Conservation (phyloP, 1,140 invertebrate genomes). For the Eupeodes corollae region DNA sequence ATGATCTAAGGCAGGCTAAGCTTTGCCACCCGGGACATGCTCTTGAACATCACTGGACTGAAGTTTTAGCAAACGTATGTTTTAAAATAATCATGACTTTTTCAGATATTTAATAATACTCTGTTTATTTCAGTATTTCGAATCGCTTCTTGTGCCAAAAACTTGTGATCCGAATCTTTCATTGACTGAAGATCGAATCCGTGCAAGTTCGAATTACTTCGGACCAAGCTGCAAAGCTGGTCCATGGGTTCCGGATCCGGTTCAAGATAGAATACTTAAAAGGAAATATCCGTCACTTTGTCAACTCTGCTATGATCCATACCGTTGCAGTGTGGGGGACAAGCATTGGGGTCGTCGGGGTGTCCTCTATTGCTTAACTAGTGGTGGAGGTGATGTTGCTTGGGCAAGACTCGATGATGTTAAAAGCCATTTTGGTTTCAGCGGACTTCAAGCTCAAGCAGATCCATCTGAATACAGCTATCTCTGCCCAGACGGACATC, state of each 20-base stretch:
- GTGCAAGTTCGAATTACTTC: conserved; percentile 57
- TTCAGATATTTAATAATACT: neutral
- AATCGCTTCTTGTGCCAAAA: conserved; percentile 52
- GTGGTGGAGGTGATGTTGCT: conserved; percentile 63
- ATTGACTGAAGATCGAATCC: conserved; percentile 58
- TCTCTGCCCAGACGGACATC: conserved; percentile 70
- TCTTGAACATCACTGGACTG: conserved; percentile 52
- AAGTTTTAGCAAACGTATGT: conserved; percentile 52
- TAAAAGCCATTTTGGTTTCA: conserved; percentile 51
- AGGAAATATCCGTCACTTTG: conserved; percentile 58
- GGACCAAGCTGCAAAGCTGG: conserved; percentile 66
- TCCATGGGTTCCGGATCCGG: conserved; percentile 58
- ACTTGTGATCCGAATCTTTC: conserved; percentile 53
- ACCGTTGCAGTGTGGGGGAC: conserved; percentile 53
- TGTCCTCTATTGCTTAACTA: conserved; percentile 63
- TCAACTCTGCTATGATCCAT: conserved; percentile 50
- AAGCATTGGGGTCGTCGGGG: conserved; percentile 71
- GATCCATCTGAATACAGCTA: conserved; percentile 49
- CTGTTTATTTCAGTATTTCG: conserved; percentile 51
- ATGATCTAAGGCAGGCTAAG: conserved; percentile 51
- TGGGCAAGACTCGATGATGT: conserved; percentile 62
- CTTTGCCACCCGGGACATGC: conserved; percentile 67
- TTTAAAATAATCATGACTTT: neutral
- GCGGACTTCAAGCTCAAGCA: conserved; percentile 26
- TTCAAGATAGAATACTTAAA: conserved; percentile 55